Evolutionary conservation across 2,797 vertebrate genomes (phyloP), one percentile per base, ranked within the genome.

Genomic region (Salarias fasciatus): DNA sequence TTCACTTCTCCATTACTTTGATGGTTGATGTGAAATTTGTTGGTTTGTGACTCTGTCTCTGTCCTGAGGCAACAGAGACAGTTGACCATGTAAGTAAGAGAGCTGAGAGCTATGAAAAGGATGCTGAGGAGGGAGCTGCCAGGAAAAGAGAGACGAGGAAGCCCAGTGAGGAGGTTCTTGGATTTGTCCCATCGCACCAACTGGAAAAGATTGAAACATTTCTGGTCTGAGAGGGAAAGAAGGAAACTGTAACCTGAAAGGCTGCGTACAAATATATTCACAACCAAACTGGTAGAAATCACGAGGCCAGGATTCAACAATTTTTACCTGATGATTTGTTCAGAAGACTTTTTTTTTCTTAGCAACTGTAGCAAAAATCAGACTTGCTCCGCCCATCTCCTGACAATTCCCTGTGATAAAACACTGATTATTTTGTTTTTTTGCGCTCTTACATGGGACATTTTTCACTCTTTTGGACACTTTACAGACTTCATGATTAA

Each of bases 401-500:
- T 44, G 28, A 11, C 12, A 8, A 38, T 52, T 31, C 37, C 18
- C 12, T 33, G n/a, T 50, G 28, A 55, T 28, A 36, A 55, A n/a
- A 31, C 9, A 24, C 18, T 24, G 18, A 24, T 24, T 24, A 24
- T 24, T 18, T 24, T 24, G 18, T 24, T 5, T 15, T 47, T 53
- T 48, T 11, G 14, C 24, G 35, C 9, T 24, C 18, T 24, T 24
- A 18, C 6, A 15, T 53, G 44, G 51, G 44, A 53, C 36, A 38
- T 59, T 59, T 53, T 53, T 43, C 38, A 38, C 24, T 51, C 13
- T 15, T 48, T 36, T 58, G 31, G 45, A 52, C 6, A 49, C 43
- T 59, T 72, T 54, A 35, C 48, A 15, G 41, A 44, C 33, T 38
- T 56, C 31, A 53, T 58, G 45, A 64, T 58, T 38, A 47, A 56